Evolutionary conservation across 2,797 vertebrate genomes (phyloP), one percentile per base, ranked within the genome.

Genomic region (Halcyon chelicuti): DNA sequence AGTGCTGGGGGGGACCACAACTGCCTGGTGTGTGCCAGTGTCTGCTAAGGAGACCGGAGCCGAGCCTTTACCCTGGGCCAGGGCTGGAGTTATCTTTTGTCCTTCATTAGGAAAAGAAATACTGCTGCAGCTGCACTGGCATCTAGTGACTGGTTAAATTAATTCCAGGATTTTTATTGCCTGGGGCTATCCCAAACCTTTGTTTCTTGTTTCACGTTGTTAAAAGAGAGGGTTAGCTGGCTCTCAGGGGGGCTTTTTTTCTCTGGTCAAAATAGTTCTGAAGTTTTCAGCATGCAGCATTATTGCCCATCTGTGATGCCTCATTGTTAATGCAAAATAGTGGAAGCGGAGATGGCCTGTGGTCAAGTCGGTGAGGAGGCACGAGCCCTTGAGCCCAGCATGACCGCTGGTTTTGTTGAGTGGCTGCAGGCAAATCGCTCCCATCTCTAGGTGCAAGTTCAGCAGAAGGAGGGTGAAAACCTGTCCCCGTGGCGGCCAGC

Each of bases 131-230:
- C 95, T 84, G 63, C 95, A 91, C 86, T 95, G 77, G 94, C 96
- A 95, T 95, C 96, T 93, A 96, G 93, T 88, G 94, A 95, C 95
- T 94, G 82, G 91, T 95, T 92, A 96, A 94, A 96, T 95, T 88
- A 97, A 97, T 96, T 96, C 94, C 93, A 95, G 90, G 93, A 92
- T n/a, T 81, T 95, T 95, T 97, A 95, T 96, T 96, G 95, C 95
- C 85, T 89, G 92, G 93, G 82, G 83, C 71, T 88, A 63, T 75
- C 74, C 82, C 55, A 62, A 71, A 77, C 70, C 92, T 90, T 94
- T 74, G 63, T 91, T 93, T 82, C 61, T 90, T 46, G 39, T 88
- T 94, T 87, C 80, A 42, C 9, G 72, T 82, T 94, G 79, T 95
- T 94, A 91, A 92, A 90, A 86, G 93, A 78, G 62, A 66, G 67